Evolutionary conservation across 2,888 invertebrate species (phyloP), one percentile per base, ranked within the genome.

Genomic region (Ophion ventricosus): DNA sequence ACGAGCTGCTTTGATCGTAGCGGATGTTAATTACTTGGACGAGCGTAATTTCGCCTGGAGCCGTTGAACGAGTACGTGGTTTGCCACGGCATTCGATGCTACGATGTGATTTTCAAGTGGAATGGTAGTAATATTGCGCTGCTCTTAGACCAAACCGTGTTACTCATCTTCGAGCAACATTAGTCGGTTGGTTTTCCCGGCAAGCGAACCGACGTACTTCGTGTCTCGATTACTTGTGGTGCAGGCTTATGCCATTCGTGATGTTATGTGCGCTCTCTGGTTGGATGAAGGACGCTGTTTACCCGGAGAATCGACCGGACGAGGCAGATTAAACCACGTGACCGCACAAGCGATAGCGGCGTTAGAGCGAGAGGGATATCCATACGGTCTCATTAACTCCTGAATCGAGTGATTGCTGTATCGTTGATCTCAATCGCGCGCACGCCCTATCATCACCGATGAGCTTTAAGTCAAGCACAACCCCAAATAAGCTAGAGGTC

Each of bases 281-380:
- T 74, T 78, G 81, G 72, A 75, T 75, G 79, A 82, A 84, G 84
- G 78, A 84, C 82, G 82, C 74, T 82, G 82, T 84, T 84, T 84
- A 82, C 82, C 79, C 84, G 81, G 81, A 57, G 81, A 79, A 64
- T 72, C 70, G 84, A 82, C 84, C 84, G 84, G 84, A 84, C 75
- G 84, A 79, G 72, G 82, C 70, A 82, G 84, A 84, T 84, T 84
- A 84, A 84, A 84, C 79, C 84, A 84, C 84, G 72, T 82, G 78
- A 84, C 84, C 84, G 59, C 70, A 81, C 81, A 77, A 84, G 78
- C 78, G 84, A 84, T 84, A 84, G 77, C 63, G 25, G 57, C 14
- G 64, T 59, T 56, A 81, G 80, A 83, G 66, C 70, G 76, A 72
- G 76, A 77, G 84, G 67, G 77, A 84, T 72, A 79, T 82, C 81